phyloP scores from a whole-genome alignment of 2,888 invertebrate genomes.

The Eugnorisma glareosa region DNA sequence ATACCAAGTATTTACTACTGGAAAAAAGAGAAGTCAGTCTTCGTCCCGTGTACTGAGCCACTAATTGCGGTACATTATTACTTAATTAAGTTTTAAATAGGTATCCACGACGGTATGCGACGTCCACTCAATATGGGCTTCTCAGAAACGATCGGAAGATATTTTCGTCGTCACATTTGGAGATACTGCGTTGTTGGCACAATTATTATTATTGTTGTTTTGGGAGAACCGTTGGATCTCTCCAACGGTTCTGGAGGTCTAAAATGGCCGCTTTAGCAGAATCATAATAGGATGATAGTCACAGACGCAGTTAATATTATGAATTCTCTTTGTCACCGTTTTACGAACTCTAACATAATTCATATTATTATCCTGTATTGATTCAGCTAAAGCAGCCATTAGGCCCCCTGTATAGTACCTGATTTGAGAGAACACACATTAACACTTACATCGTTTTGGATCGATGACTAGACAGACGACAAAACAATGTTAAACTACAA shows the following conservation, averaged over 20 bases:
- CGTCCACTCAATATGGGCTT: conserved; percentile 44
- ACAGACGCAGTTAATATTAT: too few species aligned
- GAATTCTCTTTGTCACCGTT: too few species aligned
- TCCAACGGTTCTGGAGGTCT: background rate
- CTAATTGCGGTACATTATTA: conserved; percentile 59
- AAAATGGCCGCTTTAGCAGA: background rate
- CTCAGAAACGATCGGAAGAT: conserved; percentile 48
- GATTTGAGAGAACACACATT: background rate
- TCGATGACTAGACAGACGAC: background rate
- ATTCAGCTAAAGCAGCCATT: too few species aligned
- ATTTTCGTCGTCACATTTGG: conserved; percentile 50
- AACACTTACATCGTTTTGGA: background rate
- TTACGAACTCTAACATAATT: too few species aligned
- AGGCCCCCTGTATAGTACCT: too few species aligned
- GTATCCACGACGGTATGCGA: conserved; percentile 39
- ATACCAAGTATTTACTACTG: conserved; percentile 9
- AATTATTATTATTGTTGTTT: conserved; percentile 42
- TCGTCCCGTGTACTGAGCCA: conserved; percentile 2
- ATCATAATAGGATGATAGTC: background rate
- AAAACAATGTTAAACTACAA: background rate
- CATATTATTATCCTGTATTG: too few species aligned
- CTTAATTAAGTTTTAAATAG: conserved; percentile 68
- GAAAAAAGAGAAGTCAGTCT: conserved; percentile 24
- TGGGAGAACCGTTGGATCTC: conserved; percentile 35
- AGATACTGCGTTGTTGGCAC: conserved; percentile 32